phyloP scores from a whole-genome alignment of 2,113 vertebrate species.

The Bos taurus region ARS-UCD2.0 NC_037344.1:14627001-14627500 shows the following conservation, averaged over 20 bases:
- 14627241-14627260: background rate
- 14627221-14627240: background rate
- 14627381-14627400: background rate
- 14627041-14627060: background rate
- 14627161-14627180: background rate
- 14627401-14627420: background rate
- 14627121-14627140: background rate
- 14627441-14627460: background rate
- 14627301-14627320: background rate
- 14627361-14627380: background rate
- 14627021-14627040: background rate
- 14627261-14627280: background rate
- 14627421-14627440: background rate
- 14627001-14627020: background rate
- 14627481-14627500: background rate
- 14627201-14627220: background rate
- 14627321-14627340: background rate
- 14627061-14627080: background rate
- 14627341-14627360: background rate
- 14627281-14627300: background rate
- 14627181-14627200: background rate
- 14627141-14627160: background rate
- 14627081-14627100: background rate
- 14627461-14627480: background rate
- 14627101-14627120: background rate